Percentiles rank a stretch among this genome's conserved stretches.
Evolutionary conservation across 1,140 invertebrate genomes (phyloP).

Genomic region (Heliconius eleuchia): DNA sequence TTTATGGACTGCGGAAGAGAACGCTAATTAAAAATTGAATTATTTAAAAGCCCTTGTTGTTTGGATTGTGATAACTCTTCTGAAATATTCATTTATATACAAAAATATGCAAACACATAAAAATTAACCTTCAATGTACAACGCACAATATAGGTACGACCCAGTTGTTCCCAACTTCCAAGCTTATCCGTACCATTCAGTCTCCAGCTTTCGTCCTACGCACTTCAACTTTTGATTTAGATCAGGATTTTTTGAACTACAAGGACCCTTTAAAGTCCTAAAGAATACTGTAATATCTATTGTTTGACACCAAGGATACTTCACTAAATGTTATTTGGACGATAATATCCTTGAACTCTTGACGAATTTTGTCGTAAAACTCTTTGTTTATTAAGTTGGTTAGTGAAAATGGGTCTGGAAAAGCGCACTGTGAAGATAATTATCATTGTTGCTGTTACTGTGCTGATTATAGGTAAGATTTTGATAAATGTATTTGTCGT

Average conservation of each 20-base stretch:
- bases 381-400: neutral
- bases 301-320: neutral
- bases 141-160: conserved; percentile 21
- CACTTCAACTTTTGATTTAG: conserved; percentile 12
- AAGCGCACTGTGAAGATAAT: conserved; percentile 70
- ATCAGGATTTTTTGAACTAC: neutral
- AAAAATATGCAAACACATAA: neutral
- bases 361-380: neutral
- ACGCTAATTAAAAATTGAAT: no score
- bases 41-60: no score
- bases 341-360: neutral
- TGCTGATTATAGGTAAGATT: conserved; percentile 62
- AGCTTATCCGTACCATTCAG: conserved; percentile 39
- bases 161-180: conserved; percentile 25
- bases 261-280: neutral
- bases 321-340: neutral
- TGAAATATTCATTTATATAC: no score
- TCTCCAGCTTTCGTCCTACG: conserved; percentile 30
- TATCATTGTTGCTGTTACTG: conserved; percentile 49
- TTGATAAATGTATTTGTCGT: neutral
- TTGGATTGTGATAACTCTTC: no score
- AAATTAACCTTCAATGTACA: conserved; percentile 37
- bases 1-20: no score
- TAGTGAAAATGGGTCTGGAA: conserved; percentile 59
- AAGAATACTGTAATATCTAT: neutral